Conservation (phyloP, 2,888 invertebrate species). For the Autographa pulchrina region DNA sequence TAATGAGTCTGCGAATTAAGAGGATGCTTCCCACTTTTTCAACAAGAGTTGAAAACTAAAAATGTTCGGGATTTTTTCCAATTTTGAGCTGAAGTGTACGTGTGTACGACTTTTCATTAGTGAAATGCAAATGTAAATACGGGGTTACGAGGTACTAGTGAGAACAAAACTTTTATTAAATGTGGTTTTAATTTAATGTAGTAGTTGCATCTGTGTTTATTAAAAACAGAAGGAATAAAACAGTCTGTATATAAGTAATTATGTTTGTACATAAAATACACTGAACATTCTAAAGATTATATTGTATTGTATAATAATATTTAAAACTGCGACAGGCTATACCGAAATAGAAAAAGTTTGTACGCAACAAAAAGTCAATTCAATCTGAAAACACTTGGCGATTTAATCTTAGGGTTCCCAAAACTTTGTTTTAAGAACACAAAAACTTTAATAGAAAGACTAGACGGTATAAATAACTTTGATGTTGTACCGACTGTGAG, state of each 20-base stretch:
- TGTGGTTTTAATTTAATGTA: not conserved
- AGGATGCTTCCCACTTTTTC: constrained; percentile 27
- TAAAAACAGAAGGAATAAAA: too few relatives aligned
- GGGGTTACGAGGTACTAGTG: not conserved
- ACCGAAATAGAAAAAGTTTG: constrained; percentile 43
- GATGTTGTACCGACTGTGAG: constrained; percentile 40
- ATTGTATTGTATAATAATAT: not conserved
- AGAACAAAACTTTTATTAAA: not conserved
- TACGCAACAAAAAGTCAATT: constrained; percentile 34
- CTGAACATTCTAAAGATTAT: not conserved
- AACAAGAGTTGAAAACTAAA: constrained; percentile 25
- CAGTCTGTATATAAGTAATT: too few relatives aligned
- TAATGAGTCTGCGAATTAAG: constrained; percentile 61
- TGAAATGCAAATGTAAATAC: not conserved
- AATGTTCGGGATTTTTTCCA: constrained; percentile 7
- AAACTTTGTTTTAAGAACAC: constrained; percentile 30
- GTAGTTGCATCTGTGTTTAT: not conserved
- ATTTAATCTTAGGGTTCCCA: constrained; percentile 28
- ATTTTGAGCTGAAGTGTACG: not conserved
- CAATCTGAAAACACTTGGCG: constrained; percentile 45
- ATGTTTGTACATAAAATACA: not conserved
- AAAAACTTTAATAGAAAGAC: constrained; percentile 50
- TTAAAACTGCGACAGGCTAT: constrained; percentile 8
- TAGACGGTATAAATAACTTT: constrained; percentile 58
- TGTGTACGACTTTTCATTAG: constrained; percentile 21